These are phyloP conservation scores for Hypolimnas misippus DNA, from an alignment of 2,888 invertebrate species.

Conservation along the genomic window DNA sequence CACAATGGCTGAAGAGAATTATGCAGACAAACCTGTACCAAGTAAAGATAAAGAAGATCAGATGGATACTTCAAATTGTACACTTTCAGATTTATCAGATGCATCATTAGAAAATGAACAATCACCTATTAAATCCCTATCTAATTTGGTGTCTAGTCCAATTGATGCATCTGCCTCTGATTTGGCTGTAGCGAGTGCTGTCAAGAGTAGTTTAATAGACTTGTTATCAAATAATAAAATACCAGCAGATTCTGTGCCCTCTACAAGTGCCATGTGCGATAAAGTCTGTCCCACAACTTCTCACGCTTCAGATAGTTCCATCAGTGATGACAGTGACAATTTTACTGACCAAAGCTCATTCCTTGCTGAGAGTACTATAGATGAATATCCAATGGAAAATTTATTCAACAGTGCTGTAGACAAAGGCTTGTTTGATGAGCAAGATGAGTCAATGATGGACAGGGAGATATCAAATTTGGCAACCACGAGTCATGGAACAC, in stretches of 20 bases:
- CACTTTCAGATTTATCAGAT: conserved; percentile 66
- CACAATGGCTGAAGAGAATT: conserved; percentile 73
- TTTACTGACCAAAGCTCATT: conserved; percentile 79
- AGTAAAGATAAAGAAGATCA: conserved; percentile 62
- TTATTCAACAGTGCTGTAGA: conserved; percentile 79
- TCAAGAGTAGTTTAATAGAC: conserved; percentile 76
- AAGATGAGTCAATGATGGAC: conserved; percentile 78
- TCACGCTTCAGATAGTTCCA: conserved; percentile 71
- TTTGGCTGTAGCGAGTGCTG: conserved; percentile 62
- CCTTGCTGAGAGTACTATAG: conserved; percentile 77
- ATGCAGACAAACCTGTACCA: conserved; percentile 55
- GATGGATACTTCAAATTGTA: conserved; percentile 62
- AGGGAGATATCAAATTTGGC: conserved; percentile 79
- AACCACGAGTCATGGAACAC: conserved; percentile 75
- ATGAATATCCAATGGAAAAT: conserved; percentile 81
- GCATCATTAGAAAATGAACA: conserved; percentile 72
- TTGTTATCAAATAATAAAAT: conserved; percentile 70
- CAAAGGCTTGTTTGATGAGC: conserved; percentile 76
- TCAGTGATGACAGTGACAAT: conserved; percentile 76
- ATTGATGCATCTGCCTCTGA: conserved; percentile 62
- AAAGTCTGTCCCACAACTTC: conserved; percentile 63
- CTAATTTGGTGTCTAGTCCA: conserved; percentile 85
- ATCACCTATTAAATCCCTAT: conserved; percentile 86
- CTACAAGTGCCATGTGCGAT: conserved; percentile 65
- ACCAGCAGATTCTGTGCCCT: conserved; percentile 63